A percentile compares a stretch with the other conserved stretches of the same genome.
These are phyloP conservation scores for Gambusia affinis DNA, from an alignment of 2,113 vertebrate genomes.

Conservation along the genomic window DNA sequence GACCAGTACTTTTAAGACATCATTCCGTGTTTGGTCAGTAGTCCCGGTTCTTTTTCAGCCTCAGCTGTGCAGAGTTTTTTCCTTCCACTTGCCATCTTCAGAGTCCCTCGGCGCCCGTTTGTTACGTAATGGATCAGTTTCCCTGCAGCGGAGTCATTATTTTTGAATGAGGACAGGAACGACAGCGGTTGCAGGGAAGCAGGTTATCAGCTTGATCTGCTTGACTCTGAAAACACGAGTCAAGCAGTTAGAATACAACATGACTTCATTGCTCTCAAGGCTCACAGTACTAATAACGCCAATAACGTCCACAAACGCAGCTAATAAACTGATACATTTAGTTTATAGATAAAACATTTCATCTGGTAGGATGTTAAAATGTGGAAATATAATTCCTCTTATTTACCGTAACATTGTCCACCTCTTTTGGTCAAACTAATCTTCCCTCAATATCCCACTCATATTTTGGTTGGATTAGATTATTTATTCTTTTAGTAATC, in stretches of 20 bases:
- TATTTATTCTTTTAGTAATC: too few relatives aligned
- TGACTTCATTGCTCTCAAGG: background rate
- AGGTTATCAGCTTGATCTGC: slow-evolving; percentile 11
- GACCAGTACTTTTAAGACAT: background rate
- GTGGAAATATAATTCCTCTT: too few relatives aligned
- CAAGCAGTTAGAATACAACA: background rate
- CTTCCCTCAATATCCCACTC: too few relatives aligned
- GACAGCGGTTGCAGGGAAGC: slow-evolving; percentile 9
- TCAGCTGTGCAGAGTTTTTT: background rate
- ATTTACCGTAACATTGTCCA: too few relatives aligned
- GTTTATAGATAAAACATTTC: too few relatives aligned
- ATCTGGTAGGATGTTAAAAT: too few relatives aligned
- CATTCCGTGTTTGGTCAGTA: background rate
- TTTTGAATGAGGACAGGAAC: slow-evolving; percentile 56
- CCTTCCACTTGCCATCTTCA: slow-evolving; percentile 22
- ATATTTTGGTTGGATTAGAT: too few relatives aligned
- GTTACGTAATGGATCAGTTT: slow-evolving; percentile 50
- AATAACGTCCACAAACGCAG: background rate
- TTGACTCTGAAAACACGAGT: slow-evolving; percentile 33
- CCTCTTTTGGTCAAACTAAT: too few relatives aligned
- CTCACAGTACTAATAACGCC: background rate
- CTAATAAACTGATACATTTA: background rate
- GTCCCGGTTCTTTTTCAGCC: background rate
- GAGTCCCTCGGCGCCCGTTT: slow-evolving; percentile 17
- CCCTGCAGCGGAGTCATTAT: slow-evolving; percentile 52